Percentiles rank a stretch among this genome's conserved stretches.
These are phyloP conservation scores for Gari tellinella DNA, from an alignment of 2,888 invertebrate genomes.

Conservation along the genomic window DNA sequence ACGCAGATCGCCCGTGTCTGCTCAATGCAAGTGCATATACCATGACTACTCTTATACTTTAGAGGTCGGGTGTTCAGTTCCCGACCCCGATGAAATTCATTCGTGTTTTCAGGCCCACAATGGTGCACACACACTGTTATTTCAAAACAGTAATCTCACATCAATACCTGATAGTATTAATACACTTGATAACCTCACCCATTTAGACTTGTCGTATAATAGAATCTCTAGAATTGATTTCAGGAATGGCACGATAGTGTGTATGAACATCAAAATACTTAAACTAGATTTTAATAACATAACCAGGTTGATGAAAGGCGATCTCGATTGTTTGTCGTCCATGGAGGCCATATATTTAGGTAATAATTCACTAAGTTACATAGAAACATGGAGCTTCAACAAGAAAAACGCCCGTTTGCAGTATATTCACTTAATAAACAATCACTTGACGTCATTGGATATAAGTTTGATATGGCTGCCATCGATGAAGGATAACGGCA, in stretches of 20 bases:
- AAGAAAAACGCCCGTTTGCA: slow-evolving; percentile 11
- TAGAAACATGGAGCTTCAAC: slow-evolving; percentile 41
- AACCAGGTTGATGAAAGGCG: slow-evolving; percentile 7
- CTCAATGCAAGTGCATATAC: too few relatives aligned
- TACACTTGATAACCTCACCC: slow-evolving; percentile 5
- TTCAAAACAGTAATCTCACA: slow-evolving; percentile 17
- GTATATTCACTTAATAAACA: slow-evolving; percentile 22
- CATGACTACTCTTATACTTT: too few relatives aligned
- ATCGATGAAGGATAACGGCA: background rate
- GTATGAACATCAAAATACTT: slow-evolving; percentile 13
- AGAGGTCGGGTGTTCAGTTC: too few relatives aligned
- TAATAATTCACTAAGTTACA: slow-evolving; percentile 25
- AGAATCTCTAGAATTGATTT: slow-evolving; percentile 12
- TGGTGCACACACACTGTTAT: slow-evolving; percentile 4
- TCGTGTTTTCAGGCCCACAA: slow-evolving; percentile 14
- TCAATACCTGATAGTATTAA: slow-evolving; percentile 18
- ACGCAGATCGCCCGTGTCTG: too few relatives aligned
- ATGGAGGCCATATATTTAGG: slow-evolving; percentile 11
- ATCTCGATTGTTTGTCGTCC: slow-evolving; percentile 32
- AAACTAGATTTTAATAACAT: slow-evolving; percentile 34
- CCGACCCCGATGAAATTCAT: background rate
- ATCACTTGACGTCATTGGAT: slow-evolving; percentile 26
- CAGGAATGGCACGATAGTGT: background rate
- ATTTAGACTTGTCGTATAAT: slow-evolving; percentile 36
- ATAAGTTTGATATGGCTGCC: slow-evolving; percentile 12